Evolutionary conservation across 2,797 vertebrate genomes (phyloP).

Genomic region (Macroramphosus scolopax): DNA sequence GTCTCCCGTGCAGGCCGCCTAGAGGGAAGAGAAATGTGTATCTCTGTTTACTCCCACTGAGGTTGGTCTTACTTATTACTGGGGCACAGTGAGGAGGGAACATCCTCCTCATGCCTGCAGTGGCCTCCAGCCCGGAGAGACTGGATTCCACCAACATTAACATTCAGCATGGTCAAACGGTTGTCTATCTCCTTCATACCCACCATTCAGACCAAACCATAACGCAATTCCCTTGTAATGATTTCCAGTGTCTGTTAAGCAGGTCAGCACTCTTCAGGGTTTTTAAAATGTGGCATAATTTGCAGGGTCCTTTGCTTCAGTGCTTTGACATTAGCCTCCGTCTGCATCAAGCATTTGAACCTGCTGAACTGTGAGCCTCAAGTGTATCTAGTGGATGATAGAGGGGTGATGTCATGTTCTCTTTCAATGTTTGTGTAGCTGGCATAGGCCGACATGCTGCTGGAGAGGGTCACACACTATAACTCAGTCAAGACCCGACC

Average conservation of each 20-base stretch:
- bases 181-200: conserved; percentile 27
- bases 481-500: too few relatives aligned
- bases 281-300: conserved; percentile 21
- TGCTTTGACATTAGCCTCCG: conserved; percentile 44
- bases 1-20: conserved; percentile 40
- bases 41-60: conserved; percentile 63
- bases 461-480: conserved; percentile 48
- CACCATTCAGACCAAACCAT: conserved; percentile 45
- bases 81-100: conserved; percentile 24
- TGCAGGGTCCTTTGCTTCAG: conserved; percentile 32
- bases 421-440: conserved; percentile 72
- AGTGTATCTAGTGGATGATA: conserved; percentile 68
- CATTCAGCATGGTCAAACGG: conserved; percentile 14
- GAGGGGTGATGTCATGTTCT: conserved; percentile 76
- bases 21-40: conserved; percentile 47
- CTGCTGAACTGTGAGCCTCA: conserved; percentile 69
- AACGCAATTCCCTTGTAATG: conserved; percentile 64
- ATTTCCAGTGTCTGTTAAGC: conserved; percentile 51
- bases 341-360: conserved; percentile 61
- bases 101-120: conserved; percentile 29
- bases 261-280: conserved; percentile 16
- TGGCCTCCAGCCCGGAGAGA: conserved; percentile 18
- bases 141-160: conserved; percentile 1
- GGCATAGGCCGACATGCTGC: conserved; percentile 55
- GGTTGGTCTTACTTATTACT: conserved; percentile 54